Conservation (phyloP, 2,113 vertebrate species). For the Hemiscyllium ocellatum region DNA sequence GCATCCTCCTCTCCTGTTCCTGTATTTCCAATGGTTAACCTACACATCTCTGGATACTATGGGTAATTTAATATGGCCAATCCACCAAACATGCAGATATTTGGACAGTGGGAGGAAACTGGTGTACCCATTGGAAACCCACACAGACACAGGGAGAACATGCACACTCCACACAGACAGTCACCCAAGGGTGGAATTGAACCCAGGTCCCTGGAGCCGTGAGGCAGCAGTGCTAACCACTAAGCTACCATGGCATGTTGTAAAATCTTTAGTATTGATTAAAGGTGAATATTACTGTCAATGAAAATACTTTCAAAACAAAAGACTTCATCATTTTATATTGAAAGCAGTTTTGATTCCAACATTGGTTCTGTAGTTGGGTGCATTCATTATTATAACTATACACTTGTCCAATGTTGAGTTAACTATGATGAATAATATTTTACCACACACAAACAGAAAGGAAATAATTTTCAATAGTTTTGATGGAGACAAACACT, state of each 20-base stretch:
- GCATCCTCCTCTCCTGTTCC: too few relatives aligned
- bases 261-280: neutral
- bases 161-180: too few relatives aligned
- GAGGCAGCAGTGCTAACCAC: too few relatives aligned
- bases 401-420: neutral
- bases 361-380: neutral
- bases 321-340: neutral
- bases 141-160: too few relatives aligned
- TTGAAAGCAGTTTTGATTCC: neutral
- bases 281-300: neutral
- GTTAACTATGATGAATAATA: neutral
- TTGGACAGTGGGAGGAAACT: too few relatives aligned
- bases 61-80: too few relatives aligned
- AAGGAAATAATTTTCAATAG: neutral
- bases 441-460: neutral
- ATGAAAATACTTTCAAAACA: neutral
- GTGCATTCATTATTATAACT: neutral
- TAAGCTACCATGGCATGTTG: neutral
- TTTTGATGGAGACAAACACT: neutral
- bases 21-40: too few relatives aligned
- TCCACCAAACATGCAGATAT: too few relatives aligned
- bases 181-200: too few relatives aligned
- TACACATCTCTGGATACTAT: too few relatives aligned
- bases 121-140: too few relatives aligned
- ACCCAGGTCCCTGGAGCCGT: too few relatives aligned